phyloP scores from a whole-genome alignment of 2,888 invertebrate genomes.

The Cheilosia vernalis region DNA sequence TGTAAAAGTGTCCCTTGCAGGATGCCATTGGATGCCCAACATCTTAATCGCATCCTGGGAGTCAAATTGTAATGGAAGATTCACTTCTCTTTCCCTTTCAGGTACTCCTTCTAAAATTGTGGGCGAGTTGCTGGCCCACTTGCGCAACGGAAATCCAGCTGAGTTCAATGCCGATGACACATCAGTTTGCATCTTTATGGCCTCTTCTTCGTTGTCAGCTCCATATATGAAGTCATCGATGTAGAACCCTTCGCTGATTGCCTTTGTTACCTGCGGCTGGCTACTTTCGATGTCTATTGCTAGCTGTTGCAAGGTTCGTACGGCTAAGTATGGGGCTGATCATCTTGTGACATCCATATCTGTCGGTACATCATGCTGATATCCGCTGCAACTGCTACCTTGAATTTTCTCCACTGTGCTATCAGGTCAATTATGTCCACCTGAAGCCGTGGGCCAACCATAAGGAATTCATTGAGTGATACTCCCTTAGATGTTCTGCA shows the following conservation, averaged over 20 bases:
- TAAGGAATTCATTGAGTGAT: too few relatives aligned
- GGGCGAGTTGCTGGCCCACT: constrained; percentile 10
- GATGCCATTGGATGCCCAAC: not conserved
- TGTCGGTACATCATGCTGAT: too few relatives aligned
- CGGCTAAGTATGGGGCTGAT: constrained; percentile 5
- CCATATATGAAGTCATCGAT: constrained; percentile 22
- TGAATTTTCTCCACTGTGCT: too few relatives aligned
- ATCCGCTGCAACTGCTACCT: too few relatives aligned
- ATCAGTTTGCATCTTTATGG: constrained; percentile 5
- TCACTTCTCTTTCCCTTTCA: constrained; percentile 6
- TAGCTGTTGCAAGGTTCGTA: not conserved
- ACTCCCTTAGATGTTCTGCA: too few relatives aligned
- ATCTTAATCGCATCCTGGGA: not conserved
- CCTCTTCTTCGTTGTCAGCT: constrained; percentile 17
- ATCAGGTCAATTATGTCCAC: too few relatives aligned
- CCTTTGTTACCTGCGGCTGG: constrained; percentile 1
- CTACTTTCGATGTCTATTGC: not conserved
- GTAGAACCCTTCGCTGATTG: constrained; percentile 9
- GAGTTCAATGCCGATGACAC: not conserved
- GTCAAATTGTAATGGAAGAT: not conserved
- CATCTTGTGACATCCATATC: too few relatives aligned
- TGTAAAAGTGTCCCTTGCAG: not conserved
- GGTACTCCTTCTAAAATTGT: not conserved
- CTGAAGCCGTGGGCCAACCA: too few relatives aligned
- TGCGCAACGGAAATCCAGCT: constrained; percentile 16